Conservation (phyloP, 2,797 vertebrate species). For the Tapera naevia region DNA sequence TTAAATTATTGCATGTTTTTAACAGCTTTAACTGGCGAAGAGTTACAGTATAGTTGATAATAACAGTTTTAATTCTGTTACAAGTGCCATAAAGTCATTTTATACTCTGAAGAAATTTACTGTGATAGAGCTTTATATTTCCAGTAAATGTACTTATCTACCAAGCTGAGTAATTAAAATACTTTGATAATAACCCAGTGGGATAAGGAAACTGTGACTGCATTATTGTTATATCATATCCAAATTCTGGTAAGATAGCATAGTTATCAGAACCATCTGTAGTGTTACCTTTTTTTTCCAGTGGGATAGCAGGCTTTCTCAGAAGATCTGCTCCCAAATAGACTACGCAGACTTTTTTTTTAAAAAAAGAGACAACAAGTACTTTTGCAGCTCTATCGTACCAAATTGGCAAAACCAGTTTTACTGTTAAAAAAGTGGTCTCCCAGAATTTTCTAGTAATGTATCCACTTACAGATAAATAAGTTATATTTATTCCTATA, state of each 20-base stretch:
- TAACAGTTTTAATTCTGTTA: not conserved
- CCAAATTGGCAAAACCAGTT: not conserved
- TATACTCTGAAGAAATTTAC: not conserved
- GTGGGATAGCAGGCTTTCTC: not conserved
- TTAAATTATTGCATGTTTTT: not conserved
- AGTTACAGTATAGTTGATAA: not conserved
- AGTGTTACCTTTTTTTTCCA: not conserved
- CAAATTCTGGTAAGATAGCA: not conserved
- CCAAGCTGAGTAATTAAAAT: not conserved
- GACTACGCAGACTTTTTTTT: rapidly evolving
- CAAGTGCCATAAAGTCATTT: not conserved
- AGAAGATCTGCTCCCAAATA: not conserved
- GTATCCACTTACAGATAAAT: not conserved
- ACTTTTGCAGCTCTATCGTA: not conserved
- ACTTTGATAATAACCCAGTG: not conserved
- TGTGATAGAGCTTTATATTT: not conserved
- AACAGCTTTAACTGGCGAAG: not conserved
- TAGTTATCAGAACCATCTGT: not conserved
- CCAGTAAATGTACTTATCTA: not conserved
- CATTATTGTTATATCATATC: not conserved
- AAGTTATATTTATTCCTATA: not conserved
- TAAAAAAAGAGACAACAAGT: rapidly evolving
- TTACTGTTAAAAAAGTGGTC: not conserved
- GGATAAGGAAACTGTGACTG: not conserved
- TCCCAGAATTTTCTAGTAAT: not conserved